These are phyloP conservation scores for Timema podura DNA, from an alignment of 2,888 invertebrate species.

Conservation along the genomic window DNA sequence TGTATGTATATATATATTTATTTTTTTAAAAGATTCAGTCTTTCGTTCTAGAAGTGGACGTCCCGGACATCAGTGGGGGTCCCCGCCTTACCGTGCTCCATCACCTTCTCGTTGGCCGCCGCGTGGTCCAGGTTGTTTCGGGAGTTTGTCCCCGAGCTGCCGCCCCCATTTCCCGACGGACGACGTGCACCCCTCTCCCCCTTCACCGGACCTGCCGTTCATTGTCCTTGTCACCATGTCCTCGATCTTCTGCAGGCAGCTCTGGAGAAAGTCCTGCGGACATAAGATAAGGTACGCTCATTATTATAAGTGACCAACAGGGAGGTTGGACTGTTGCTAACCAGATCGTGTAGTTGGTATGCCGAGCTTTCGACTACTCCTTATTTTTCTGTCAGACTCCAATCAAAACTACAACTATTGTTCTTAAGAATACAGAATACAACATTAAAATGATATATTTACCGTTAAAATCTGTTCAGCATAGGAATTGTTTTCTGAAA, in stretches of 20 bases:
- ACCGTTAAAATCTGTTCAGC: too few species aligned
- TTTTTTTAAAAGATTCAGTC: not conserved
- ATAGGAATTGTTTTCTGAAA: too few species aligned
- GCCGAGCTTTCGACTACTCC: too few species aligned
- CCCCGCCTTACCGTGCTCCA: slow-evolving; percentile 67
- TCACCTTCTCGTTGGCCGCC: slow-evolving; percentile 45
- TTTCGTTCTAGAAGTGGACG: slow-evolving; percentile 60
- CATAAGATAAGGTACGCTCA: too few species aligned
- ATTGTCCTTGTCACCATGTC: slow-evolving; percentile 64
- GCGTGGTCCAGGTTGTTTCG: slow-evolving; percentile 26
- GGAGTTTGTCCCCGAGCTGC: not conserved
- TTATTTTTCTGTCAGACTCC: too few species aligned
- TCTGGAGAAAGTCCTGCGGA: slow-evolving; percentile 69
- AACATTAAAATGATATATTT: too few species aligned
- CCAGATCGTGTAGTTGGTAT: too few species aligned
- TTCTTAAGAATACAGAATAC: too few species aligned
- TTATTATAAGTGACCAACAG: too few species aligned
- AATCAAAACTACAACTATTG: too few species aligned
- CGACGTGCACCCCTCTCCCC: not conserved
- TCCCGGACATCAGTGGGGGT: slow-evolving; percentile 84
- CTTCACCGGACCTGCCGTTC: slow-evolving; percentile 44
- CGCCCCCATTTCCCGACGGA: slow-evolving; percentile 4
- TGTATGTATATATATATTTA: not conserved
- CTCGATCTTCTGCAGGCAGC: slow-evolving; percentile 76
- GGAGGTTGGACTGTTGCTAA: too few species aligned